phyloP scores from a whole-genome alignment of 2,113 vertebrate genomes.

The Ochotona curzoniae region DNA sequence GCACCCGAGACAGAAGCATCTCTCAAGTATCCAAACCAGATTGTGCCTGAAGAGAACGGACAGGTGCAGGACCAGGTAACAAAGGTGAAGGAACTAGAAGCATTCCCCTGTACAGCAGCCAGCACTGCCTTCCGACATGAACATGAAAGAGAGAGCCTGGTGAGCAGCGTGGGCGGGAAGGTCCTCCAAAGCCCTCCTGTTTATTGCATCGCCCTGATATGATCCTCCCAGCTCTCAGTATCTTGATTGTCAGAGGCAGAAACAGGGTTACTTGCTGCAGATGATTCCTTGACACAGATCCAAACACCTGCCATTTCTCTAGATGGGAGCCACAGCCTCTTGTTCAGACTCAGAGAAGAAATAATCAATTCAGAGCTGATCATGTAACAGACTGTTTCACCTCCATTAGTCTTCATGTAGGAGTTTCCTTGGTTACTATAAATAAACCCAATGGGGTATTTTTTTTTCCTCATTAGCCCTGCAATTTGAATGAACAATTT shows the following conservation, averaged over 20 bases:
- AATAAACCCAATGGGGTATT: background rate
- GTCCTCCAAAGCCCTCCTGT: background rate
- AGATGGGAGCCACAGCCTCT: background rate
- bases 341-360: background rate
- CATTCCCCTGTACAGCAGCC: background rate
- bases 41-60: conserved; percentile 1
- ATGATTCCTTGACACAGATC: background rate
- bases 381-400: background rate
- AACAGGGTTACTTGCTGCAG: background rate
- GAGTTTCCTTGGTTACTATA: background rate
- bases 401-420: background rate
- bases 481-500: background rate
- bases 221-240: background rate
- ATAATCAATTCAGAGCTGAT: background rate
- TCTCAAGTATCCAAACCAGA: background rate
- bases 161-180: background rate
- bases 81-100: background rate
- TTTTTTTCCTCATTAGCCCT: background rate
- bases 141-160: background rate
- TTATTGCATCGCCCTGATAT: background rate
- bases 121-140: background rate
- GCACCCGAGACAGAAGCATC: background rate
- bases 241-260: background rate
- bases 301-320: background rate
- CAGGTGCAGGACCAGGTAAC: background rate